phyloP scores from a whole-genome alignment of 1,140 invertebrate species.

The Trinorchestia longiramus region DNA sequence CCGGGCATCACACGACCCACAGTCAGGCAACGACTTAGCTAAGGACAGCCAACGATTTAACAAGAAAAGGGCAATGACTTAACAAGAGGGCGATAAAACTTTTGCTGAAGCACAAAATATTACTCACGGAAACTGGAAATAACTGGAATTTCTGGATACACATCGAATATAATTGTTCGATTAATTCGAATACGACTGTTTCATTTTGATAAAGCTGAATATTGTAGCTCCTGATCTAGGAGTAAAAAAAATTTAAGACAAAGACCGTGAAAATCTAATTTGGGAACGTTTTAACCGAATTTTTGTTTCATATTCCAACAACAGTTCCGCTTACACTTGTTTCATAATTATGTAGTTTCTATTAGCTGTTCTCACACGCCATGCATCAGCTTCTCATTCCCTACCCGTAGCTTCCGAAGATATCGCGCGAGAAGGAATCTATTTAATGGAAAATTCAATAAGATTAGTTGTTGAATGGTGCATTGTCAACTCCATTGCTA shows the following conservation, averaged over 20 bases:
- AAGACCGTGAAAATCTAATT: background rate
- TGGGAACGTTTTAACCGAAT: too few relatives aligned
- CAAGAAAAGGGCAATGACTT: background rate
- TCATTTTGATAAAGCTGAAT: too few relatives aligned
- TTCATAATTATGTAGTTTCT: background rate
- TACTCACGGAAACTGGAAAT: background rate
- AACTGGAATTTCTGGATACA: background rate
- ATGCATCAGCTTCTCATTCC: background rate
- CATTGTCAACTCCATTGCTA: background rate
- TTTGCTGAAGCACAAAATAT: background rate
- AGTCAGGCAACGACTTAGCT: background rate
- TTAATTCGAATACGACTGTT: too few relatives aligned
- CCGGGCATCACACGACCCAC: background rate
- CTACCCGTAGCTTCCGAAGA: background rate
- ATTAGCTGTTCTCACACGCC: background rate
- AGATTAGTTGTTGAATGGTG: background rate
- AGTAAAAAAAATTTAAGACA: too few relatives aligned
- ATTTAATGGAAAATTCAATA: background rate
- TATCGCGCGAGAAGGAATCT: background rate
- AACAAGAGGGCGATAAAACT: background rate
- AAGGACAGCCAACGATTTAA: background rate
- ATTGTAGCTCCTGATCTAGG: too few relatives aligned
- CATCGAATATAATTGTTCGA: background rate
- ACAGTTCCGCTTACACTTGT: background rate
- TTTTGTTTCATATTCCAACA: background rate